Base-by-base conservation (phyloP, 2,797 vertebrate species). In the Paramormyrops hopkinsi region DNA sequence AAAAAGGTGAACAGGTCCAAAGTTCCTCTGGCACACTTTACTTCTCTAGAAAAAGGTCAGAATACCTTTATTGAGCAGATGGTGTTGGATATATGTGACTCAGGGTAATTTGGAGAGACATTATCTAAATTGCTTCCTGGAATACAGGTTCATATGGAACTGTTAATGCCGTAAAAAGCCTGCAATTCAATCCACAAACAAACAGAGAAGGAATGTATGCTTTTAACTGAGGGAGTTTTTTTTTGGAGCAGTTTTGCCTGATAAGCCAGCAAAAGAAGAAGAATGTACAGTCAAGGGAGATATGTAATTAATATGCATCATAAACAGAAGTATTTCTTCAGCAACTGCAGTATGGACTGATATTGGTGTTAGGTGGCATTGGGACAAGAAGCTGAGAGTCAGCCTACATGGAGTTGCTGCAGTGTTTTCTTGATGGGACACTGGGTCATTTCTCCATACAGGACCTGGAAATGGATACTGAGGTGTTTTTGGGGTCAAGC, bases 71-170 rank as follows among this genome's bases (percentile, higher is more conserved):
- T 22, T 76, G 69, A 14, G 14, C 69, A 41, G 69, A 73, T 73
- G 65, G 76, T 46, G 41, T 22, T 82, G 8, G 41, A 83, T 83
- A 83, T 48, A 83, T 83, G 44, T 44, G 79, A 22, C 37, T 48
- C 14, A 22, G 76, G 79, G 37, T 83, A n/a, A 83, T 83, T 48
- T 46, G 79, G 19, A 83, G 44, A 83, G 8, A 83, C 79, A 83
- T 83, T 83, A 83, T 83, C 79, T 83, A 83, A 83, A 83, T 83
- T n/a, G 79, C 79, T 48, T 83, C 44, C 44, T 48, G 79, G 44
- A 83, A 83, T 48, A 44, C 79, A 83, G 37, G 37, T 48, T 22
- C 44, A 48, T 48, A 83, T 44, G 44, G 79, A 48, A 41, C 19
- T 83, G 7, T 83, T 48, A 83, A 7, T 46, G 37, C 8, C 8